These are phyloP conservation scores for Psettodes erumei DNA, from an alignment of 2,113 vertebrate species.

Conservation along the genomic window DNA sequence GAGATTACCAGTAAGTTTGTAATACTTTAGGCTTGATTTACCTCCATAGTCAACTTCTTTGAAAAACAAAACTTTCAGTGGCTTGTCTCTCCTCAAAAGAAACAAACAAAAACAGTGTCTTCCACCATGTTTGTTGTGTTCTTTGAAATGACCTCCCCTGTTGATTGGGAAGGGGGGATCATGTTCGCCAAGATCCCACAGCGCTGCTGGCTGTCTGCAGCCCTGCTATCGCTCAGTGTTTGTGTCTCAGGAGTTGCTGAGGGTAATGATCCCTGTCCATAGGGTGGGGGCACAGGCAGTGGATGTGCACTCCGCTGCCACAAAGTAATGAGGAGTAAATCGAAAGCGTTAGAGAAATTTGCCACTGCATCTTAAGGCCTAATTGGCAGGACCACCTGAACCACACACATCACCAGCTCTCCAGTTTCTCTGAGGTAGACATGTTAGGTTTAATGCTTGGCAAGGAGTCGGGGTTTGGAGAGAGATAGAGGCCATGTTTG, in stretches of 20 bases:
- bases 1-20: conserved; percentile 89
- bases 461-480: conserved; percentile 11
- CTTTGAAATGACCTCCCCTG: conserved; percentile 28
- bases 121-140: not conserved
- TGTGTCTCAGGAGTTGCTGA: conserved; percentile 33
- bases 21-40: not conserved
- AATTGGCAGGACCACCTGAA: conserved; percentile 52
- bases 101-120: conserved; percentile 12
- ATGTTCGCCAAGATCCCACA: not conserved
- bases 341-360: conserved; percentile 55
- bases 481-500: conserved; percentile 50
- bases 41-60: not conserved
- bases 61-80: not conserved
- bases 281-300: not conserved
- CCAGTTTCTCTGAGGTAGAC: conserved; percentile 11
- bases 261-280: conserved; percentile 53
- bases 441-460: conserved; percentile 11
- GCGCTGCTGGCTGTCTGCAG: conserved; percentile 29
- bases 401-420: conserved; percentile 44
- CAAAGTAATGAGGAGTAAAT: conserved; percentile 68
- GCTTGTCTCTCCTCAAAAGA: not conserved
- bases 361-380: conserved; percentile 30
- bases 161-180: not conserved
- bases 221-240: not conserved
- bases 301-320: conserved; percentile 50